Percentiles rank a stretch among this genome's conserved stretches.
phyloP scores from a whole-genome alignment of 2,888 invertebrate genomes.

The Salticus scenicus region DNA sequence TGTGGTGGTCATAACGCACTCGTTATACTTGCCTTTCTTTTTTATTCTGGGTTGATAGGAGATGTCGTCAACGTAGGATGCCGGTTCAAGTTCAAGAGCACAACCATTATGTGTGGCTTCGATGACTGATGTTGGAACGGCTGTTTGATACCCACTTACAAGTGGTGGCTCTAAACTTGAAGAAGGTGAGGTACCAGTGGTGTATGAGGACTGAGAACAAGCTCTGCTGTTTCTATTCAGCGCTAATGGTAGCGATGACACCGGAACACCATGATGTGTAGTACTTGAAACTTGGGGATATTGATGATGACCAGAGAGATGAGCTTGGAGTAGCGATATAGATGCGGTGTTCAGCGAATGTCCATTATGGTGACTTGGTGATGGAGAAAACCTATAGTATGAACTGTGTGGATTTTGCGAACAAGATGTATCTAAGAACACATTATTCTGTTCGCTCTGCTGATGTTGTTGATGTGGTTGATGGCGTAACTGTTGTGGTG shows the following conservation, averaged over 20 bases:
- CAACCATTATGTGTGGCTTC: constrained; percentile 80
- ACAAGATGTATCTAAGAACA: constrained; percentile 43
- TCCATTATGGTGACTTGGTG: constrained; percentile 49
- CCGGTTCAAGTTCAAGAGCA: constrained; percentile 86
- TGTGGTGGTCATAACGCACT: too few relatives aligned
- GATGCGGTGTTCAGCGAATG: constrained; percentile 55
- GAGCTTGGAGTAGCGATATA: constrained; percentile 56
- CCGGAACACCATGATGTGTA: constrained; percentile 42
- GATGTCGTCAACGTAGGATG: constrained; percentile 86
- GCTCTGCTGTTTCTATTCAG: constrained; percentile 52
- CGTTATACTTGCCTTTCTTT: constrained; percentile 72
- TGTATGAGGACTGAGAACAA: constrained; percentile 52
- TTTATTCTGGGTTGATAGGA: constrained; percentile 85
- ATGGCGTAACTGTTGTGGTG: constrained; percentile 32
- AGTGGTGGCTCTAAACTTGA: constrained; percentile 54
- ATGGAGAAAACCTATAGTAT: constrained; percentile 46
- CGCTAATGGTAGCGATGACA: constrained; percentile 45
- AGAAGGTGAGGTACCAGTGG: constrained; percentile 34
- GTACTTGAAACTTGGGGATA: constrained; percentile 56
- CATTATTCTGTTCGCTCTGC: constrained; percentile 27
- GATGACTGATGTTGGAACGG: constrained; percentile 78
- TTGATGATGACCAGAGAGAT: constrained; percentile 62
- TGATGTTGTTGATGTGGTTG: constrained; percentile 33
- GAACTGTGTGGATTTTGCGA: constrained; percentile 59
- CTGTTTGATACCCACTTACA: constrained; percentile 55